These are phyloP conservation scores for Antheraea assamensis DNA, from an alignment of 2,888 invertebrate genomes.

Conservation along the genomic window DNA sequence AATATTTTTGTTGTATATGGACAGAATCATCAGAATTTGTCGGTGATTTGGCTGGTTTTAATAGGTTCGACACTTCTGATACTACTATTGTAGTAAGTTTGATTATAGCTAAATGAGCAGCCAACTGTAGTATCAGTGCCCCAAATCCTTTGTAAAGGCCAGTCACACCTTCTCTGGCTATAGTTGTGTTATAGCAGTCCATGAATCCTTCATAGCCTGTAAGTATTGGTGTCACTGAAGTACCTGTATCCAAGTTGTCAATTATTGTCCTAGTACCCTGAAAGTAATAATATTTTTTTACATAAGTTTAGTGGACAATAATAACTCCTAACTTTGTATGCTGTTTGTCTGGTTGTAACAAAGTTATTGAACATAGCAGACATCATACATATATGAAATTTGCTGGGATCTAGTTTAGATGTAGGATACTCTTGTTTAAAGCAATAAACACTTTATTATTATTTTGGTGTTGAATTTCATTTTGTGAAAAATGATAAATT, in stretches of 20 bases:
- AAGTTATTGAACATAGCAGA: too few relatives aligned
- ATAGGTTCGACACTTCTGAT: conserved; percentile 82
- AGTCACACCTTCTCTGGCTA: conserved; percentile 91
- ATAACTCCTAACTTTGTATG: too few relatives aligned
- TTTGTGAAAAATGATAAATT: too few relatives aligned
- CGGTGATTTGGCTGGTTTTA: conserved; percentile 79
- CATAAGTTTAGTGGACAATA: too few relatives aligned
- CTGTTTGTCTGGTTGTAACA: too few relatives aligned
- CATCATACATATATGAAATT: too few relatives aligned
- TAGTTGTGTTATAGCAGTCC: conserved; percentile 94
- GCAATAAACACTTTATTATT: too few relatives aligned
- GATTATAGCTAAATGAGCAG: conserved; percentile 91
- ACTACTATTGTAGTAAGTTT: conserved; percentile 88
- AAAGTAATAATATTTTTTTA: conserved; percentile 51
- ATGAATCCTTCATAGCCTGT: conserved; percentile 95
- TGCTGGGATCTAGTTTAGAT: too few relatives aligned
- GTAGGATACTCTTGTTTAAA: too few relatives aligned
- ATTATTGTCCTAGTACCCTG: conserved; percentile 99
- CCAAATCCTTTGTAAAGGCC: conserved; percentile 99
- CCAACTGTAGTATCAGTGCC: conserved; percentile 94
- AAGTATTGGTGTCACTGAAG: conserved; percentile 95
- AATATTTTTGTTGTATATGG: conserved; percentile 70
- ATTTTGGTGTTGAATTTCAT: too few relatives aligned
- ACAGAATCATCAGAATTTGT: conserved; percentile 71
- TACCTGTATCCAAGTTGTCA: conserved; percentile 97